phyloP scores from a whole-genome alignment of 2,797 vertebrate genomes.

The Spinus pinus region DNA sequence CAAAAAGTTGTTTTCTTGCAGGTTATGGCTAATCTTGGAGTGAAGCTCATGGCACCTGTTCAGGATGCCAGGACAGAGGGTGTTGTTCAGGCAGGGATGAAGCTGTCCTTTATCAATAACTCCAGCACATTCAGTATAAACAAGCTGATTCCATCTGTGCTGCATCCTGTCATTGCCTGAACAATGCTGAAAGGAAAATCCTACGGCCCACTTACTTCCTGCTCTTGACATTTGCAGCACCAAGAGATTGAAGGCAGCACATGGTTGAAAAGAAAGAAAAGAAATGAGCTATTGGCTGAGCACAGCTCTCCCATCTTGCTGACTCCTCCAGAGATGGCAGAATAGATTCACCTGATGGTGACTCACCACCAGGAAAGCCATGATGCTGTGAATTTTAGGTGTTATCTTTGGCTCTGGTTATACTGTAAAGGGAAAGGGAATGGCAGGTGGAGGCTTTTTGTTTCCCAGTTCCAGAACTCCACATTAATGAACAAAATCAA shows the following conservation, averaged over 20 bases:
- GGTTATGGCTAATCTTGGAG: background rate
- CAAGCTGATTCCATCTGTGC: constrained; percentile 58
- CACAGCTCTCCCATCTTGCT: background rate
- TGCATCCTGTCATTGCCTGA: constrained; percentile 56
- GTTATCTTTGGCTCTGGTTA: background rate
- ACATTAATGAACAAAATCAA: background rate
- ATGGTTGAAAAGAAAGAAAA: background rate
- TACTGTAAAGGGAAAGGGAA: background rate
- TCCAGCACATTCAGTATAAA: constrained; percentile 17
- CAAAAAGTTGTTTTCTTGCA: background rate
- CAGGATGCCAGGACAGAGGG: background rate
- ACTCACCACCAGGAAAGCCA: background rate
- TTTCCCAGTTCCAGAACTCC: background rate
- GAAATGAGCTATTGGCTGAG: background rate
- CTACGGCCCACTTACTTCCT: constrained; percentile 29
- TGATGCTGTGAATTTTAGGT: background rate
- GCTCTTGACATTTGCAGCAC: constrained; percentile 18
- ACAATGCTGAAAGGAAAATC: constrained; percentile 55
- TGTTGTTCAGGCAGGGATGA: constrained; percentile 20
- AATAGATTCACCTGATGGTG: background rate
- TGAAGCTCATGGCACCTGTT: background rate
- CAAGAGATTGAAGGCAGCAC: constrained; percentile 29
- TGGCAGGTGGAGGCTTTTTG: background rate
- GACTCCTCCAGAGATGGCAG: background rate
- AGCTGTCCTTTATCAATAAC: constrained; percentile 35